These are phyloP conservation scores for Zeuzera pyrina DNA, from an alignment of 2,888 invertebrate species.

Conservation along the genomic window DNA sequence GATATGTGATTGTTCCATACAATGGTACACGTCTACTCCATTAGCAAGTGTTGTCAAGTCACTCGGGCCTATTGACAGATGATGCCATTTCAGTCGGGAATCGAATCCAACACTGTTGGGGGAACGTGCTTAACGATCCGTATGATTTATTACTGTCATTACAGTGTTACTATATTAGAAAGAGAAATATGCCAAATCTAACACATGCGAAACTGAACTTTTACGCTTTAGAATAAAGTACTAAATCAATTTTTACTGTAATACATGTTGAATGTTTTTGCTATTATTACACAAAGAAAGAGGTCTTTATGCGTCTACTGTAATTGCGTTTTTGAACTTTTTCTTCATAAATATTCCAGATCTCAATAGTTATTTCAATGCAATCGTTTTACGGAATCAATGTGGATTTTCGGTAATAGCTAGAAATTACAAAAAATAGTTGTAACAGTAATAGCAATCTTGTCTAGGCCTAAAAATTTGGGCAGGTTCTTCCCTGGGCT, in stretches of 20 bases:
- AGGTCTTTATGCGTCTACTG: conserved; percentile 35
- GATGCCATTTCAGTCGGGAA: conserved; percentile 70
- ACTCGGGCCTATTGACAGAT: conserved; percentile 71
- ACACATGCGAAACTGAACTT: conserved; percentile 11
- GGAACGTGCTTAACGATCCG: conserved; percentile 68
- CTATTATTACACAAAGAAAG: conserved; percentile 17
- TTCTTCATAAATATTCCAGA: conserved; percentile 19
- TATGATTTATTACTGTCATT: conserved; percentile 74
- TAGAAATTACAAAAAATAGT: too few relatives aligned
- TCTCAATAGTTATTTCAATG: too few relatives aligned
- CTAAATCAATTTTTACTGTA: conserved; percentile 9
- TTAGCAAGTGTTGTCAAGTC: conserved; percentile 68
- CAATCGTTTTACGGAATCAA: too few relatives aligned
- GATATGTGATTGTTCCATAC: conserved; percentile 37
- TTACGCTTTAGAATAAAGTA: conserved; percentile 10
- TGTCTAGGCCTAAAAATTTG: too few relatives aligned
- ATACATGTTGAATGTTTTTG: conserved; percentile 16
- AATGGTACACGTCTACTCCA: conserved; percentile 58
- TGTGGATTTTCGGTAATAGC: too few relatives aligned
- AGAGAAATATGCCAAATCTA: conserved; percentile 35
- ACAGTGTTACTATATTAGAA: conserved; percentile 35
- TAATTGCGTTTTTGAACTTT: conserved; percentile 53
- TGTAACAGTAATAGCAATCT: too few relatives aligned
- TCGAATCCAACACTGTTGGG: conserved; percentile 58
- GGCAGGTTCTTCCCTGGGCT: too few relatives aligned